These are phyloP conservation scores for Neosilurus hyrtlii DNA, from an alignment of 2,797 vertebrate species.

Conservation along the genomic window DNA sequence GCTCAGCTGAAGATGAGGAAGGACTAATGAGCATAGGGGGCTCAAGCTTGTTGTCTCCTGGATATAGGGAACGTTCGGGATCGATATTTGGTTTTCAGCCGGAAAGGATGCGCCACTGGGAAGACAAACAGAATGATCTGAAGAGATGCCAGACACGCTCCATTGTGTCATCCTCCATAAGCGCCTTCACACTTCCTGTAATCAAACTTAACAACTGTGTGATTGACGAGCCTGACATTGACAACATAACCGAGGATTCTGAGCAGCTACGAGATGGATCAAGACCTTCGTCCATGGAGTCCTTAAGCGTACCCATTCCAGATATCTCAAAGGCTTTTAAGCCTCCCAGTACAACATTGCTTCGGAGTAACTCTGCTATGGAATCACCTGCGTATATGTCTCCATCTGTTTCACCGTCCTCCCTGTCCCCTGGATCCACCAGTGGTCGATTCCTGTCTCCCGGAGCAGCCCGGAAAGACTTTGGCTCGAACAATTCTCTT, in stretches of 20 bases:
- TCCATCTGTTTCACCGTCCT: slow-evolving; percentile 69
- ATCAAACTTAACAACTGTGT: slow-evolving; percentile 99
- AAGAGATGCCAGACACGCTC: slow-evolving; percentile 89
- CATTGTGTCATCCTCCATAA: slow-evolving; percentile 95
- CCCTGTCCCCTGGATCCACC: slow-evolving; percentile 74
- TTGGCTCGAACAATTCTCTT: slow-evolving; percentile 91
- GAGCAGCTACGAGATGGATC: slow-evolving; percentile 64
- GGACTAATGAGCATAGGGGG: slow-evolving; percentile 73
- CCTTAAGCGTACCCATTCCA: slow-evolving; percentile 80
- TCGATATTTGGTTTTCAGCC: slow-evolving; percentile 75
- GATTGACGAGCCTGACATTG: slow-evolving; percentile 92
- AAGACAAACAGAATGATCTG: slow-evolving; percentile 67
- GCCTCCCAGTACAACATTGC: slow-evolving; percentile 64
- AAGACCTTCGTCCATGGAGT: slow-evolving; percentile 83
- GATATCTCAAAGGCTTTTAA: slow-evolving; percentile 81
- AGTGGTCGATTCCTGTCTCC: slow-evolving; percentile 85
- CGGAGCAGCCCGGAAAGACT: slow-evolving; percentile 85
- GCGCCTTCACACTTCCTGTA: slow-evolving; percentile 92
- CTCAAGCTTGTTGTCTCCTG: slow-evolving; percentile 78
- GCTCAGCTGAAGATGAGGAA: slow-evolving; percentile 80
- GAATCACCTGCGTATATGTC: slow-evolving; percentile 66
- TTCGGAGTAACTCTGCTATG: slow-evolving; percentile 80
- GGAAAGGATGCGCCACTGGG: slow-evolving; percentile 66
- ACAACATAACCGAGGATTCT: slow-evolving; percentile 88
- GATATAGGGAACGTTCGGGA: slow-evolving; percentile 75